Conservation (phyloP, 2,113 vertebrate species). For the Carassius carassius region DNA sequence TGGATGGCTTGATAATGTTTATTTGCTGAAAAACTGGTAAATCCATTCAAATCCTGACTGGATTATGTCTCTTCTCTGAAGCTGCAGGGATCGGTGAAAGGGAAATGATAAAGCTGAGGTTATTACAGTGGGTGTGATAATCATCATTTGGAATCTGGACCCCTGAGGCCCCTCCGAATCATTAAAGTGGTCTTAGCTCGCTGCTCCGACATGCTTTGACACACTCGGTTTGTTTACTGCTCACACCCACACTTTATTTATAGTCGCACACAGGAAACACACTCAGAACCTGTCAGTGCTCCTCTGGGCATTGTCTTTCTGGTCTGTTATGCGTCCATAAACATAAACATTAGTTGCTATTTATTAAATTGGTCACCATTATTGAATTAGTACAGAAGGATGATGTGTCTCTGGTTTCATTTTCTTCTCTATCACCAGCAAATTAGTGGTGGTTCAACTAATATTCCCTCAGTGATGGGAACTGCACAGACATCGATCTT, state of each 20-base stretch:
- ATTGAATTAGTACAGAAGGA: background rate
- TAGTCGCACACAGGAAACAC: conserved; percentile 23
- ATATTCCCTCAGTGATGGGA: background rate
- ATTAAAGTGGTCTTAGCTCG: conserved; percentile 46
- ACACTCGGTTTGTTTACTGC: conserved; percentile 32
- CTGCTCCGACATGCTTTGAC: conserved; percentile 41
- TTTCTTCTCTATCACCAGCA: background rate
- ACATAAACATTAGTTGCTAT: background rate
- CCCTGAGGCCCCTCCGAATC: conserved; percentile 18
- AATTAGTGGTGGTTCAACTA: background rate
- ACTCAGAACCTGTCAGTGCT: background rate
- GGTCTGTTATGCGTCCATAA: background rate
- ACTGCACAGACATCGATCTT: background rate
- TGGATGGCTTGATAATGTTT: conserved; percentile 1
- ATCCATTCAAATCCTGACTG: conserved; percentile 14
- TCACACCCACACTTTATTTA: conserved; percentile 5
- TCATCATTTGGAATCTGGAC: conserved; percentile 45
- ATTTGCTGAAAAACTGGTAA: conserved; percentile 22
- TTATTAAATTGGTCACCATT: background rate
- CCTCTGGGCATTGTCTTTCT: conserved; percentile 11
- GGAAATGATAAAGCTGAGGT: conserved; percentile 24
- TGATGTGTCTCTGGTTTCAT: background rate
- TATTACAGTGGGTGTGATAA: conserved; percentile 51
- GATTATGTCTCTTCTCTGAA: background rate
- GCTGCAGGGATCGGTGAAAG: conserved; percentile 16